Evolutionary conservation across 2,797 vertebrate genomes (phyloP), one percentile per base, ranked within the genome.

Genomic region (Somateria mollissima): DNA sequence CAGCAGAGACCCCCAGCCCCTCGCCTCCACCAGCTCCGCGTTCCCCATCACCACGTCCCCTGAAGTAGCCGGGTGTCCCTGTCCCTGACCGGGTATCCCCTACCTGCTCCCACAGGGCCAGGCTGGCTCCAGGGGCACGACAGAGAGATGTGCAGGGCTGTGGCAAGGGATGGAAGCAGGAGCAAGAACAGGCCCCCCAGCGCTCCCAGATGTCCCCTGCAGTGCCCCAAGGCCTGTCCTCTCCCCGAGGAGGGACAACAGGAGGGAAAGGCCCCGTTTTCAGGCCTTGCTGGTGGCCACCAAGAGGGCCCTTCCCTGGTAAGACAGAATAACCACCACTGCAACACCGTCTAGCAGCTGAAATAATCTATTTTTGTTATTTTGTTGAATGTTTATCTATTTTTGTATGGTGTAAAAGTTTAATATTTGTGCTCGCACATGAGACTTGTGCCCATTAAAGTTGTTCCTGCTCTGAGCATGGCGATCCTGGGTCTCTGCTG

Each of bases 311-410:
- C 54, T 80, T 88, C 24, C 54, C 51, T 13, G 15, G 39, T 7
- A 62, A 51, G 62, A 60, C 3, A 47, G 69, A 57, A 21, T 53
- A 45, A 36, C n/a, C 47, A n/a, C 47, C 64, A 73, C 17, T 0
- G 0, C 8, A 1, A n/a, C 49, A 47, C 25, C 72, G 32, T 88
- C 57, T 73, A 76, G 92, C 77, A 88, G 76, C 95, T 84, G 86
- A 28, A 93, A 86, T n/a, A 27, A n/a, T 85, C 67, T 94, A 92
- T 90, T 96, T 95, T 94, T 94, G 34, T 92, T 92, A 84, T 62
- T 74, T 77, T 76, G 69, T 71, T 34, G 75, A 21, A 90, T 61
- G 70, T 87, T 74, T 51, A 28, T 65, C 65, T 95, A 47, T 84
- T 92, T 92, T 82, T 72, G 79, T 62, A 72, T 53, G 51, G 11